phyloP scores from a whole-genome alignment of 2,888 invertebrate genomes.

The Amblyjoppa proteus region DNA sequence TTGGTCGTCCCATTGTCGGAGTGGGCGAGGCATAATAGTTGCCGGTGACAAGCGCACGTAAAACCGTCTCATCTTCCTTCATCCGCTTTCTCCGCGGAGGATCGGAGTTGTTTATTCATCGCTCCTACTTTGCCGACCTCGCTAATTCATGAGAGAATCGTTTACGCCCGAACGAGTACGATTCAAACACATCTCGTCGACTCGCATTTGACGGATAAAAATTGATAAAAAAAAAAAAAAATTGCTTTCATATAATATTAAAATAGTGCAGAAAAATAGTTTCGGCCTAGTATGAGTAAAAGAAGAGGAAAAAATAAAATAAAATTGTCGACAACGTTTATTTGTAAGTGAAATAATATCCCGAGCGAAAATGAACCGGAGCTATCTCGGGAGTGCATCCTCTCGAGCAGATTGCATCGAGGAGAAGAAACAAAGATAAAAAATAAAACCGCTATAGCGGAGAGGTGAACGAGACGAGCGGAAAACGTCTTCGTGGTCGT shows the following conservation, averaged over 20 bases:
- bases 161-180: conserved; percentile 14
- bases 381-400: conserved; percentile 6
- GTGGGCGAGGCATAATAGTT: conserved; percentile 58
- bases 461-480: conserved; percentile 33
- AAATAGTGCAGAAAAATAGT: background rate
- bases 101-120: conserved; percentile 42
- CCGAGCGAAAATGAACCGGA: background rate
- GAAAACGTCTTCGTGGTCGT: conserved; percentile 59
- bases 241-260: background rate
- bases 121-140: conserved; percentile 41
- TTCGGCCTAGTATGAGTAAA: background rate
- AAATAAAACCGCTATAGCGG: conserved; percentile 22
- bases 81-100: conserved; percentile 40
- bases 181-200: background rate
- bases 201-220: too few species aligned
- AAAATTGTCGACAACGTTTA: background rate
- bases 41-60: conserved; percentile 33
- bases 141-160: conserved; percentile 42
- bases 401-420: conserved; percentile 10
- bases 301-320: background rate
- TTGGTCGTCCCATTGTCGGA: conserved; percentile 61
- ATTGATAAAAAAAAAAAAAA: background rate
- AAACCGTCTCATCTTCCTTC: conserved; percentile 27
- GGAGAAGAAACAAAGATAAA: conserved; percentile 36
- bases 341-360: background rate